Evolutionary conservation across 2,888 invertebrate genomes (phyloP), one percentile per base, ranked within the genome.

Genomic region (Dendrolimus pini): DNA sequence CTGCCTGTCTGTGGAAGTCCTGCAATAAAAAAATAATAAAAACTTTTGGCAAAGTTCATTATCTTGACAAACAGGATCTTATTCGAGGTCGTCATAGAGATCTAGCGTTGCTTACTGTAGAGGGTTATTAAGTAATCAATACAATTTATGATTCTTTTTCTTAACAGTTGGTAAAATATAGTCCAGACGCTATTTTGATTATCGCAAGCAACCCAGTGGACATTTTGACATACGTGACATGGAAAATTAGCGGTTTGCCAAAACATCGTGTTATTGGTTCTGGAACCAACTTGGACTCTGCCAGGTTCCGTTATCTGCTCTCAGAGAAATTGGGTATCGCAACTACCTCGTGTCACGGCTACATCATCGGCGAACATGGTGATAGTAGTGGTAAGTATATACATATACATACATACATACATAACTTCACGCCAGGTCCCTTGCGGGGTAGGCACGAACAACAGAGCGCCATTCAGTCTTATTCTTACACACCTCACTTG

Each of bases 31-130:
- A 14, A 14, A 14, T 14, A 14, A 14, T 14, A 14, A 14, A 14
- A 14, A 14, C 14, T 99, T 99, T 86, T 99, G 99, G 99, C 98
- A 98, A 88, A 99, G 98, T 88, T 56, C 99, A 99, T 84, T 97
- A 96, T 77, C 88, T 99, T 67, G 99, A 99, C 80, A 96, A 97
- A 83, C 98, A 98, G 82, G 99, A 99, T 83, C 92, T 99, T 61
- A 93, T 97, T 60, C 92, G 98, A 64, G 98, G 99, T 86, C 93
- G 99, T 53, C 97, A 98, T 82, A 94, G 94, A 74, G 99, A 99
- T 86, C 90, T 99, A 65, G 94, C 94, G 62, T 93, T 97, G 61
- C 85, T 99, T 58, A 93, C 94, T 2, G 99, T 99, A 79, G 99
- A 99, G 70, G 99, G 99, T 82, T 99, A 99, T 86, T 14, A 30